A percentile compares a stretch with the other conserved stretches of the same genome.
Evolutionary conservation across 1,140 invertebrate species (phyloP).

Genomic region (Drosophila subpulchrella): DNA sequence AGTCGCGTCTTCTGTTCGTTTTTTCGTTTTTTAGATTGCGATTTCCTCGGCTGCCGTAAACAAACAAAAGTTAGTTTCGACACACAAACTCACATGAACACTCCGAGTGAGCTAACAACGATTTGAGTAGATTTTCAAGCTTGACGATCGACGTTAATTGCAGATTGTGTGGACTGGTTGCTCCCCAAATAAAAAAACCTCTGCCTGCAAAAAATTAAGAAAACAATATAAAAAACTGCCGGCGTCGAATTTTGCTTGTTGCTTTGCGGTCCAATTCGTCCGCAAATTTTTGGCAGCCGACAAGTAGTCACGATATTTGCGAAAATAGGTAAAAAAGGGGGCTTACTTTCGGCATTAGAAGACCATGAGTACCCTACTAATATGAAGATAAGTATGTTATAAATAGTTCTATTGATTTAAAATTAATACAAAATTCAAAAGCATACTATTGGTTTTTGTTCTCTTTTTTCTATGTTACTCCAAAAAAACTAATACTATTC

Average conservation of each 20-base stretch:
- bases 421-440: too few relatives aligned
- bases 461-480: too few relatives aligned
- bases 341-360: too few relatives aligned
- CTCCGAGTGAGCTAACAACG: constrained; percentile 17
- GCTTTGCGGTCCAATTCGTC: constrained; percentile 12
- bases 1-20: constrained; percentile 2
- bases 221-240: constrained; percentile 7
- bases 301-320: constrained; percentile 33
- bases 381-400: too few relatives aligned
- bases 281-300: constrained; percentile 16
- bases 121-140: constrained; percentile 15
- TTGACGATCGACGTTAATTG: constrained; percentile 55
- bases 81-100: constrained; percentile 4
- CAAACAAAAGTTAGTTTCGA: constrained; percentile 22
- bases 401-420: too few relatives aligned
- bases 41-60: constrained; percentile 37
- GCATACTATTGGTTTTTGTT: too few relatives aligned
- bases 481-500: too few relatives aligned
- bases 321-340: constrained; percentile 17
- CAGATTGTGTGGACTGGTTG: constrained; percentile 19
- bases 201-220: neutral
- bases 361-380: constrained; percentile 9
- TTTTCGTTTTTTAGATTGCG: constrained; percentile 18
- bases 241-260: constrained; percentile 18
- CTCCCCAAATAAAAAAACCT: neutral